Evolutionary conservation across 2,888 invertebrate species (phyloP).

Genomic region (Platycnemis pennipes): DNA sequence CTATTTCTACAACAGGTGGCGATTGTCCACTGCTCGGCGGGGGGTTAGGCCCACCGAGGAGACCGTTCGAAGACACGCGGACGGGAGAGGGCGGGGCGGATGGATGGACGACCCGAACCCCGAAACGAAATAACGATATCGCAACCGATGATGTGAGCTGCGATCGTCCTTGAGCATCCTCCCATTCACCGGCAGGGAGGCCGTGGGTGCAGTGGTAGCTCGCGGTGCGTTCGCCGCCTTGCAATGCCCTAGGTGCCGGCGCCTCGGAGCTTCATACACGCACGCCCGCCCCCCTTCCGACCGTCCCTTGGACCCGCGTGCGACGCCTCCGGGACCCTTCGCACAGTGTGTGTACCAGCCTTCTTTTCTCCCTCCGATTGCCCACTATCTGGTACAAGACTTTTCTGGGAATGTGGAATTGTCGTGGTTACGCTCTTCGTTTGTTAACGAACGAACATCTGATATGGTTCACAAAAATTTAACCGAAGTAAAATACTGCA

Average conservation of each 20-base stretch:
- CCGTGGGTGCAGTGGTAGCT: too few species aligned
- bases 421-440: too few species aligned
- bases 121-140: background rate
- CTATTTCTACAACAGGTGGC: background rate
- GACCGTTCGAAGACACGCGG: background rate
- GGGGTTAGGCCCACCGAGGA: background rate
- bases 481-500: too few species aligned
- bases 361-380: too few species aligned
- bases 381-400: too few species aligned
- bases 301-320: too few species aligned
- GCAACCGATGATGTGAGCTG: background rate
- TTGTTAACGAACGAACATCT: too few species aligned
- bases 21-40: background rate
- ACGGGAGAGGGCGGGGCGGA: background rate
- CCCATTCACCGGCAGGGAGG: background rate
- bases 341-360: too few species aligned
- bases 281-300: background rate
- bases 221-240: too few species aligned
- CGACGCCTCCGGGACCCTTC: too few species aligned
- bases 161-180: background rate
- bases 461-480: too few species aligned
- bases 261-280: background rate
- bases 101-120: background rate
- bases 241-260: background rate
- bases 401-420: too few species aligned